Percentiles rank a stretch among this genome's conserved stretches.
phyloP scores from a whole-genome alignment of 35 echinoderm and acorn worm species.

The Apostichopus japonicus region DNA sequence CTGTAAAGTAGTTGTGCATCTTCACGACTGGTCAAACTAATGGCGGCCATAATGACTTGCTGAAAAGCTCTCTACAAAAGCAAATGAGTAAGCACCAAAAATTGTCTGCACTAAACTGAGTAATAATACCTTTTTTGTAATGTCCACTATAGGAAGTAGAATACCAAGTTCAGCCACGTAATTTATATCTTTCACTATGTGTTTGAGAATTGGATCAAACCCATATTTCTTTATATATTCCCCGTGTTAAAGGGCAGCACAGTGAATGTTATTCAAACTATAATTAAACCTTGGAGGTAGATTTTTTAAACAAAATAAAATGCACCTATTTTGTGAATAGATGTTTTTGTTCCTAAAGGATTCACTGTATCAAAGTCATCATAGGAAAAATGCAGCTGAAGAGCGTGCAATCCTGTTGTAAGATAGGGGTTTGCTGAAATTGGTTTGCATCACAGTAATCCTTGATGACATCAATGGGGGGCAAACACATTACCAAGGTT shows the following conservation, averaged over 20 bases:
- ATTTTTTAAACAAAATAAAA: constrained; percentile 58
- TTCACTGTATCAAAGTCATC: constrained; percentile 54
- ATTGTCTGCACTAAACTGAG: constrained; percentile 70
- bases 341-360: constrained; percentile 35
- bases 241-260: constrained; percentile 40
- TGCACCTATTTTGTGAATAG: constrained; percentile 47
- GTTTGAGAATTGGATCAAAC: constrained; percentile 22
- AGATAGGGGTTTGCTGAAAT: too few relatives aligned
- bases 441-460: too few relatives aligned
- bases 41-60: not conserved
- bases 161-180: constrained; percentile 41
- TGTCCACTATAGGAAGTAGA: constrained; percentile 30
- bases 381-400: constrained; percentile 20
- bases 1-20: not conserved
- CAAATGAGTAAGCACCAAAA: not conserved
- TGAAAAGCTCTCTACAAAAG: constrained; percentile 17
- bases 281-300: constrained; percentile 58
- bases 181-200: constrained; percentile 56
- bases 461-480: too few relatives aligned
- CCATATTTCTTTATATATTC: too few relatives aligned
- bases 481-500: too few relatives aligned
- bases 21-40: not conserved
- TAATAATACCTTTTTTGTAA: constrained; percentile 56
- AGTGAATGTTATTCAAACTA: not conserved
- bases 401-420: constrained; percentile 42